Percentiles rank a stretch among this genome's conserved stretches.
Conservation (phyloP, 1,140 invertebrate genomes). For the Chionoecetes opilio region DNA sequence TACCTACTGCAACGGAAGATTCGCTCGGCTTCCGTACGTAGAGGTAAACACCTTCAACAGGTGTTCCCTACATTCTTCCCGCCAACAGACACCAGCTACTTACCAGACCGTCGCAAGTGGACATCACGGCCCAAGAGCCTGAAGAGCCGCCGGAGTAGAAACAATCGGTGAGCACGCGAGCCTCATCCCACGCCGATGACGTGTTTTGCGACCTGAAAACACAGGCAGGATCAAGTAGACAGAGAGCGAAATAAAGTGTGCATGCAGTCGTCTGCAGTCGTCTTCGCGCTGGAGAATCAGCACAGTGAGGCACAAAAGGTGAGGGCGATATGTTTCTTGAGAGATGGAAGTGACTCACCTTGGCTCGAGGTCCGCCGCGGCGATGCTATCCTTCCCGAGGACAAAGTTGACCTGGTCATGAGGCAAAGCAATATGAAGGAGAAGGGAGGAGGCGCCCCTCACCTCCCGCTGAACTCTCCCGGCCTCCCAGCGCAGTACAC, state of each 20-base stretch:
- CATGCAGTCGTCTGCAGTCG: too few species aligned
- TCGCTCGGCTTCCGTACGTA: too few species aligned
- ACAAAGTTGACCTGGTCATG: neutral
- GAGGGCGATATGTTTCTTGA: too few species aligned
- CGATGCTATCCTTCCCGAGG: neutral
- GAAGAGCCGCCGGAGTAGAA: neutral
- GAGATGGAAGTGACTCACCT: neutral
- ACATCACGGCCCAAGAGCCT: neutral
- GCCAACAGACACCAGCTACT: neutral
- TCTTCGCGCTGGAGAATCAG: too few species aligned
- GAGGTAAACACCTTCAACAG: neutral
- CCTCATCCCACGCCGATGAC: neutral
- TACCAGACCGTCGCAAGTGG: neutral
- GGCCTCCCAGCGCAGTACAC: too few species aligned
- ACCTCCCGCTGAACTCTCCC: too few species aligned
- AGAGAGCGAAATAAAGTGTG: neutral
- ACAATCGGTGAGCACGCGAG: neutral
- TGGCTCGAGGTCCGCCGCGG: neutral
- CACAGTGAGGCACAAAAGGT: too few species aligned
- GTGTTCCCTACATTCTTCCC: neutral
- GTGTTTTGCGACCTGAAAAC: neutral
- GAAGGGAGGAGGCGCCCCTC: too few species aligned
- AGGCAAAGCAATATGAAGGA: too few species aligned
- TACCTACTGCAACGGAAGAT: too few species aligned
- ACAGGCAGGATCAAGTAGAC: neutral